Evolutionary conservation across 2,888 invertebrate species (phyloP), one percentile per base, ranked within the genome.

Genomic region (Chesias legatella): DNA sequence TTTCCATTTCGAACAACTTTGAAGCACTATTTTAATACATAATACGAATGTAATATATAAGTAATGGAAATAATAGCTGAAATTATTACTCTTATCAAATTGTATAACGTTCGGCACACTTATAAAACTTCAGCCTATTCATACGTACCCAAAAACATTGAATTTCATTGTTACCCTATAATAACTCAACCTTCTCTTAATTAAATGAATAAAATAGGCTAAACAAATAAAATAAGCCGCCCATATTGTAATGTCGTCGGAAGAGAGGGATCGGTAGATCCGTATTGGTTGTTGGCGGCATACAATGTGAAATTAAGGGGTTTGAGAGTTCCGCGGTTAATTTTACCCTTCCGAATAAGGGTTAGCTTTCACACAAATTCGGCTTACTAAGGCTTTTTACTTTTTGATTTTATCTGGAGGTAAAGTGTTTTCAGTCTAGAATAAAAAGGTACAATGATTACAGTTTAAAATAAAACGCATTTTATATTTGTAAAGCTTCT

Each of bases 241-340:
- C 35, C 38, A 48, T 54, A 54, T 51, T 54, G 51, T 48, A 52
- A 55, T 53, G 47, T 48, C 45, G 43, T 48, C 43, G 43, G 34
- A 39, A 30, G 9, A 25, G 31, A 43, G 43, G 54, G 46, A 22
- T 45, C 44, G 43, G 44, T 52, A 52, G 46, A 22, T 45, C 44
- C 45, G 44, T 52, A 52, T 51, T 48, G 52, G 50, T 55, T 49
- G 48, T 54, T 43, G 43, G 51, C 41, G 43, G 53, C 44, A 48
- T 40, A 55, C 52, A 55, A 52, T 51, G 52, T 32, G 44, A 55
- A 52, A 55, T 51, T 48, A 52, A 52, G 50, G 52, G 55, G 48
- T 48, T 44, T 42, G 36, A 55, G 55, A 44, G 55, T 52, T 50
- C 45, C 46, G 52, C 45, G 55, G 55, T 55, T 51, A 50, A 52